phyloP scores from a whole-genome alignment of 2,888 invertebrate species.

The Elegia similella region DNA sequence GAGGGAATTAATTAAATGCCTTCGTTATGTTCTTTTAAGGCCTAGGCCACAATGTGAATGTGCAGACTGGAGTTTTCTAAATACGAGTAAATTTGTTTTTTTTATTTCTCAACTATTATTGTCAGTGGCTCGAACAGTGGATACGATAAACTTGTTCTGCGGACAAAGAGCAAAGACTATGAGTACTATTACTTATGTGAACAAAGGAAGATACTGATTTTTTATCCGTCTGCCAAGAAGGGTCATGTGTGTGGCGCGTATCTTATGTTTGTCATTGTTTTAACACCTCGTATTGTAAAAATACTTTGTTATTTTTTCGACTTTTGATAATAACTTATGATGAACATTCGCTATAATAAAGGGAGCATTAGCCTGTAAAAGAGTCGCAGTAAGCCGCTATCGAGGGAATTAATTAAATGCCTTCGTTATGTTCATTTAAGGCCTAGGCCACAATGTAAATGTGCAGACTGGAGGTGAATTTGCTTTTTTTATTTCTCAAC shows the following conservation, averaged over 20 bases:
- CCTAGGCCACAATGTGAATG: not conserved
- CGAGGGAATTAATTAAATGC: not conserved
- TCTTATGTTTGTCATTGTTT: no score
- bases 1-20: constrained; percentile 1
- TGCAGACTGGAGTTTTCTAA: not conserved
- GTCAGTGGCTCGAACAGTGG: no score
- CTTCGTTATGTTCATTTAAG: not conserved
- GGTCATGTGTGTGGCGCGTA: no score
- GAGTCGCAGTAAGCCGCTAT: not conserved
- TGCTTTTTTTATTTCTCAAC: not conserved
- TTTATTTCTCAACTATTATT: no score
- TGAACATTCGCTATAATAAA: not conserved
- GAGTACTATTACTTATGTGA: no score
- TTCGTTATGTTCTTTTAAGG: not conserved
- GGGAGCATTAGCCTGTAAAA: not conserved
- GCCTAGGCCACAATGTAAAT: not conserved
- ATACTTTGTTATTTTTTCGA: no score
- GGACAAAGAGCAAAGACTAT: no score
- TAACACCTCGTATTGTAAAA: no score
- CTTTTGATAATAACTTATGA: no score
- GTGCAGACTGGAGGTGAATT: not conserved
- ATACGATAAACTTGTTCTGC: no score
- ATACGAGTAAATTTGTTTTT: not conserved
- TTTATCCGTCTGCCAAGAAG: no score
- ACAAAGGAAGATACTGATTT: no score